phyloP scores from a whole-genome alignment of 2,113 vertebrate genomes.

The Columba janthina region DNA sequence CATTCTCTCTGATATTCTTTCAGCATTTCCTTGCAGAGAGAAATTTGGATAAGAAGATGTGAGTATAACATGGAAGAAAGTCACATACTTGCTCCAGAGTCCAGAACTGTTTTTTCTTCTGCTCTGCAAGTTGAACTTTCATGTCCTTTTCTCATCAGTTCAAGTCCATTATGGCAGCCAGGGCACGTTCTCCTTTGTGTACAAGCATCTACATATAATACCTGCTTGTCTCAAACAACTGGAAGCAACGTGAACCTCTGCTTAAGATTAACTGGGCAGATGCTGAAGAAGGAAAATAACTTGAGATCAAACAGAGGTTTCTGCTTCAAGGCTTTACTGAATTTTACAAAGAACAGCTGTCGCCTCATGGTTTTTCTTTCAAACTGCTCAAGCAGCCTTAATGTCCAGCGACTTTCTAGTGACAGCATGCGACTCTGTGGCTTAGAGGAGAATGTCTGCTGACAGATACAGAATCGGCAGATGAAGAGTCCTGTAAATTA shows the following conservation, averaged over 20 bases:
- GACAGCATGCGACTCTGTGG: conserved; percentile 47
- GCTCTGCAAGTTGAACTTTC: neutral
- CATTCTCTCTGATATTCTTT: neutral
- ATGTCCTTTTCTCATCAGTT: neutral
- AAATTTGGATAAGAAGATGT: neutral
- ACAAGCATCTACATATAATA: neutral
- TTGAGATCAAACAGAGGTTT: conserved; percentile 41
- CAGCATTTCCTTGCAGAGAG: neutral
- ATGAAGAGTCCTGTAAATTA: conserved; percentile 63
- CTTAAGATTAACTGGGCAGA: conserved; percentile 22
- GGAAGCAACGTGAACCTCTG: conserved; percentile 4
- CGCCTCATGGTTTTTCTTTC: conserved; percentile 11
- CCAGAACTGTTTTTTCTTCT: conserved; percentile 5
- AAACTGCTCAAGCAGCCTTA: conserved; percentile 51
- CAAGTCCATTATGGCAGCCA: neutral
- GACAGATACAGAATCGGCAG: conserved; percentile 61
- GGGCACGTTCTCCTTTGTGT: neutral
- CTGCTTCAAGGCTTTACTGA: conserved; percentile 56
- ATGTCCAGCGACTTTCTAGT: conserved; percentile 50
- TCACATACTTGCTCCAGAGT: neutral
- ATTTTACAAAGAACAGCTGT: conserved; percentile 44
- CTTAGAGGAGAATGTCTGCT: conserved; percentile 56
- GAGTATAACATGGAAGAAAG: neutral
- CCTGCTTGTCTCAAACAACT: conserved; percentile 31
- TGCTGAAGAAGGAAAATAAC: conserved; percentile 25